Evolutionary conservation across 2,113 vertebrate species (phyloP).

Genomic region (Myodes glareolus): DNA sequence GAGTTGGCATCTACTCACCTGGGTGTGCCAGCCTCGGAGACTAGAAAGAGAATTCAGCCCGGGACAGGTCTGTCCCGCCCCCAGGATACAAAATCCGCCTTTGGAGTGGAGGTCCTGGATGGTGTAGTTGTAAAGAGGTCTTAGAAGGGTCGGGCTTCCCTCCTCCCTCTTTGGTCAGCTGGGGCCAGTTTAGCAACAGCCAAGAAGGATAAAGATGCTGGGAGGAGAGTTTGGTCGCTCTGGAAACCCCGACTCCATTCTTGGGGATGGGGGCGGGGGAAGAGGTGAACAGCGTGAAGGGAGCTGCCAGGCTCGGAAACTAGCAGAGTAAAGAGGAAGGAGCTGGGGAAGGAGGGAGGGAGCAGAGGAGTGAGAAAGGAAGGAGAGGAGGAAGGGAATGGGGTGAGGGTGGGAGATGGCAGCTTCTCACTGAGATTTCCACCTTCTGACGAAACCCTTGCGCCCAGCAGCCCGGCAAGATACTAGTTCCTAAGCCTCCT

Average conservation of each 20-base stretch:
- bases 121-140: neutral
- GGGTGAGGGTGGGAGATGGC: constrained; percentile 46
- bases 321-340: constrained; percentile 60
- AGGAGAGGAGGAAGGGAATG: constrained; percentile 4
- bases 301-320: constrained; percentile 42
- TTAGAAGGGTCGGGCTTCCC: neutral
- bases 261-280: constrained; percentile 30
- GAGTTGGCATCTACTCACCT: constrained; percentile 73
- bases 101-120: neutral
- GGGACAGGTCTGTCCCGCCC: constrained; percentile 58
- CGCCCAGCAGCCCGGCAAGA: constrained; percentile 49
- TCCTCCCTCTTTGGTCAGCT: neutral
- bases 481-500: constrained; percentile 27
- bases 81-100: constrained; percentile 53
- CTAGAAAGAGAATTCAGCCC: constrained; percentile 17
- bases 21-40: constrained; percentile 49
- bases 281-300: neutral
- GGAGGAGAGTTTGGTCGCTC: constrained; percentile 63
- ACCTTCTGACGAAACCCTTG: constrained; percentile 79
- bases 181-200: constrained; percentile 46
- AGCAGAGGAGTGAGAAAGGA: neutral
- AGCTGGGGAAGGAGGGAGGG: neutral
- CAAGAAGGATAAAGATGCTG: constrained; percentile 18
- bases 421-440: constrained; percentile 67
- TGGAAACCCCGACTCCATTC: constrained; percentile 80